Evolutionary conservation across 2,888 invertebrate species (phyloP).

Genomic region (Ochropleura plecta): DNA sequence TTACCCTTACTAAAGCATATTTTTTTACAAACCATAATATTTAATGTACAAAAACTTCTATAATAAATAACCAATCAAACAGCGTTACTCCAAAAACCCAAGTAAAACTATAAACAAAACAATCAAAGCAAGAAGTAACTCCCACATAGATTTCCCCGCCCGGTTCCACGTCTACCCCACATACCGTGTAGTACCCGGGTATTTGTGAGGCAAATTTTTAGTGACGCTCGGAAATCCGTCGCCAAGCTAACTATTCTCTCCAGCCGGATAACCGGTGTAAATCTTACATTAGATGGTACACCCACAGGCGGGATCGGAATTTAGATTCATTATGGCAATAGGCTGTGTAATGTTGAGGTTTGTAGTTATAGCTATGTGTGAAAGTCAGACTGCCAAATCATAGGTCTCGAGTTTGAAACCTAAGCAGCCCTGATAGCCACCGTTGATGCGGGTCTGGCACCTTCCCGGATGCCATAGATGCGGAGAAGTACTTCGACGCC

Average conservation of each 20-base stretch:
- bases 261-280: constrained; percentile 87
- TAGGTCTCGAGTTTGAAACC: too few relatives aligned
- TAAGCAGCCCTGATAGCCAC: too few relatives aligned
- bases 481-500: too few relatives aligned
- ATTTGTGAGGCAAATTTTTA: constrained; percentile 86
- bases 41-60: not conserved
- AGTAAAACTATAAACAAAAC: constrained; percentile 1
- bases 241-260: constrained; percentile 79
- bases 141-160: constrained; percentile 38
- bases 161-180: constrained; percentile 16
- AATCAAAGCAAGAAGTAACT: constrained; percentile 36
- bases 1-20: too few relatives aligned
- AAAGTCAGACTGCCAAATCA: too few relatives aligned
- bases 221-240: constrained; percentile 82
- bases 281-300: constrained; percentile 87
- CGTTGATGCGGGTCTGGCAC: too few relatives aligned
- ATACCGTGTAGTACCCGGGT: constrained; percentile 55
- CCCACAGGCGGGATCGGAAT: constrained; percentile 51
- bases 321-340: not conserved
- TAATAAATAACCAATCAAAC: not conserved
- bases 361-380: too few relatives aligned
- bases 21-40: too few relatives aligned
- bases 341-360: not conserved
- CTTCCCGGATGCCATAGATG: too few relatives aligned
- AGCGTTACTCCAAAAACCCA: not conserved